Evolutionary conservation across 1,140 invertebrate genomes (phyloP), one percentile per base, ranked within the genome.

Genomic region (Trissolcus basalis): DNA sequence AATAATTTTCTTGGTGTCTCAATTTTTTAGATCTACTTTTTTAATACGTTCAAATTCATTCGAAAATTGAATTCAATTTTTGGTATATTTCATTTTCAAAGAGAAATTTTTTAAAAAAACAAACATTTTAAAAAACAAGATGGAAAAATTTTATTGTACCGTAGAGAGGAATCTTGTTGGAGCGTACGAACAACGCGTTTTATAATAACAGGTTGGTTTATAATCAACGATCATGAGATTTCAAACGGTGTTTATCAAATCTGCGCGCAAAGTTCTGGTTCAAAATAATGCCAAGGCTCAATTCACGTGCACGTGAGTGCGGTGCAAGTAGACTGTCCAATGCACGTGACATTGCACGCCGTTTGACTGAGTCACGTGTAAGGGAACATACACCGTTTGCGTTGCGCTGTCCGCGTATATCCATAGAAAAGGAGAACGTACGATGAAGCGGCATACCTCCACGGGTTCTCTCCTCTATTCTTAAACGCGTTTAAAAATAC

Each of bases 281-380:
- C 39, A 27, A 48, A 69, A 76, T 75, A 78, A 50, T 70, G 68
- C 61, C 58, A 64, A 77, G 74, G 69, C 50, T 78, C 69, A 82
- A 84, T 83, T 83, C 80, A 82, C 82, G 83, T 83, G 83, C 83
- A 79, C 71, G 78, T 81, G 81, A 85, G 81, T 80, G 77, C 81
- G 75, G 81, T 50, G 78, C 61, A 68, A 70, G 79, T 83, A 77
- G 79, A 80, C 73, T 84, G 78, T 78, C 56, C 70, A 60, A 77
- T 83, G 84, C 84, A 86, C 84, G 84, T 86, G 84, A 86, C 84
- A 81, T 70, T 70, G 78, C 73, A 63, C 69, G 68, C 50, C 41
- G 65, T 76, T 70, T 65, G 51, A 54, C 60, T 55, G 64, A 76
- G 69, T 77, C 78, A 79, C 78, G 77, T 76, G 77, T 79, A 73